phyloP scores from a whole-genome alignment of 2,113 vertebrate genomes.

The Chascanopsetta lugubris region DNA sequence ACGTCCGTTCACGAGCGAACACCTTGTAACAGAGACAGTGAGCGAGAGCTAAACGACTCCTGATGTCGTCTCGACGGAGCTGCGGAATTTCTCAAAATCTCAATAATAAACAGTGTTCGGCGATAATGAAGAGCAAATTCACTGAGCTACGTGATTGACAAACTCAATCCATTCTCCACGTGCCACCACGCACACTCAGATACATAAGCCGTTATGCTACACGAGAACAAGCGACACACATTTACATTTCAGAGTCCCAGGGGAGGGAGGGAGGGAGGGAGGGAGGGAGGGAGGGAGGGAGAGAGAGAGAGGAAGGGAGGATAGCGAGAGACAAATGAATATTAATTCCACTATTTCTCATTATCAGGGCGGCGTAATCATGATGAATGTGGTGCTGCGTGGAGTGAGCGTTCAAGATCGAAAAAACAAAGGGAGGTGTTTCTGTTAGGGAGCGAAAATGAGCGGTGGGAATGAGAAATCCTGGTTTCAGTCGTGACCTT shows the following conservation, averaged over 20 bases:
- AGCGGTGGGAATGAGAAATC: not conserved
- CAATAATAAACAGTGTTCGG: conserved; percentile 9
- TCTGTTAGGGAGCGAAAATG: conserved; percentile 1
- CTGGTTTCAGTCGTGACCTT: conserved; percentile 15
- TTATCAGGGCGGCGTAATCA: conserved; percentile 62
- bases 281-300: not conserved
- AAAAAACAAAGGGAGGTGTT: conserved; percentile 34
- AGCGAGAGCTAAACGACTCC: conserved; percentile 34
- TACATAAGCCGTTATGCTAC: conserved; percentile 21
- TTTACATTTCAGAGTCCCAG: conserved; percentile 56
- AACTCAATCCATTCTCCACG: conserved; percentile 10
- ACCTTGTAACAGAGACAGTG: conserved; percentile 20
- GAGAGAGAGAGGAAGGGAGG: no score
- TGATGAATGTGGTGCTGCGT: conserved; percentile 58
- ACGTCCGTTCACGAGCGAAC: conserved; percentile 45
- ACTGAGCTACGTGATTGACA: conserved; percentile 6
- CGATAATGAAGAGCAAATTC: conserved; percentile 13
- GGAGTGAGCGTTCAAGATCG: conserved; percentile 43
- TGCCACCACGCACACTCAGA: not conserved
- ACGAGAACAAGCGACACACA: conserved; percentile 26
- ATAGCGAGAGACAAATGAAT: conserved; percentile 64
- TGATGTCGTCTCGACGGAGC: conserved; percentile 13
- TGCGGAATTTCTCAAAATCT: conserved; percentile 17
- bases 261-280: conserved; percentile 34
- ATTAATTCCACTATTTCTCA: conserved; percentile 70